These are phyloP conservation scores for Poecilia wingei DNA, from an alignment of 2,797 vertebrate genomes.

Conservation along the genomic window DNA sequence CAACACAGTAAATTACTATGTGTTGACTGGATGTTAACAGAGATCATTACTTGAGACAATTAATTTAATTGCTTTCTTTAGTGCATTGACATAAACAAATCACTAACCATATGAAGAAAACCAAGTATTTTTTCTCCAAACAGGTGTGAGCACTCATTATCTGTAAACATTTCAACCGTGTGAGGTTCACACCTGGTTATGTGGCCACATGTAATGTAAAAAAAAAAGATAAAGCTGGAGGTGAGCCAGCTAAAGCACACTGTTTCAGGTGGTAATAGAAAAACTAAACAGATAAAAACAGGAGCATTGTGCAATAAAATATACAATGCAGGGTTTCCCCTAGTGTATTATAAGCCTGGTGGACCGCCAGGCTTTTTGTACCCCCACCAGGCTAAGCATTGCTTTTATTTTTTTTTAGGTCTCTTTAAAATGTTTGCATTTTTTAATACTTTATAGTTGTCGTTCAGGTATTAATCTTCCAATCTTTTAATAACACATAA, in stretches of 20 bases:
- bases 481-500: too few relatives aligned
- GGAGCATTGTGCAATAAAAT: not conserved
- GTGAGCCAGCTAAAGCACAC: not conserved
- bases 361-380: too few relatives aligned
- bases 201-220: not conserved
- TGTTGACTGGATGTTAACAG: not conserved
- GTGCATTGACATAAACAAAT: not conserved
- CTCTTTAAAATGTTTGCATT: too few relatives aligned
- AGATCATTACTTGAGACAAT: not conserved
- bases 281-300: not conserved
- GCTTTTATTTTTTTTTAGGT: too few relatives aligned
- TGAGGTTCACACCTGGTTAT: not conserved
- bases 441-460: too few relatives aligned
- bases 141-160: not conserved
- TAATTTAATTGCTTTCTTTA: not conserved
- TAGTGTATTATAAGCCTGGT: too few relatives aligned
- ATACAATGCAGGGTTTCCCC: not conserved
- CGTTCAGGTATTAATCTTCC: too few relatives aligned
- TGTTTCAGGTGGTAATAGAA: not conserved
- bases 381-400: too few relatives aligned
- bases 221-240: not conserved
- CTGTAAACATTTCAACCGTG: not conserved
- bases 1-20: not conserved
- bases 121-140: not conserved
- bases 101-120: not conserved